Base-by-base conservation (phyloP, 1,140 invertebrate species). In the Drosophila grimshawi region DNA sequence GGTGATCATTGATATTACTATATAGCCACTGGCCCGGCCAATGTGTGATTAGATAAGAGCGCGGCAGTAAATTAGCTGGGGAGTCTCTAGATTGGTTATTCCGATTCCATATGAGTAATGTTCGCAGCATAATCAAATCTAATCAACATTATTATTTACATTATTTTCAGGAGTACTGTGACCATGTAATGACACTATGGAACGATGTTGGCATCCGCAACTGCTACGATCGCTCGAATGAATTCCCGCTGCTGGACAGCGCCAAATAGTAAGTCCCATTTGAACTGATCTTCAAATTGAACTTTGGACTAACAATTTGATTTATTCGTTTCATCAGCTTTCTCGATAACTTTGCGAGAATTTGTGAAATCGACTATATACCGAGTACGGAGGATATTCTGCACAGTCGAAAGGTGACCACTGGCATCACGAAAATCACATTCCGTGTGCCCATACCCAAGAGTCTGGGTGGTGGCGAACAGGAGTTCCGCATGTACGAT, bases 191-290 rank as follows among this genome's bases (percentile, higher is more conserved):
- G 76, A 81, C 78, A 2, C 73, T 96, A 2, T 96, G 95, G 95
- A 92, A 92, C 7, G 95, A 96, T 90, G 92, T 92, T 33, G 96
- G 96, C 1, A 95, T 97, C 2, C 94, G 95, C 82, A 93, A 95
- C 76, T 95, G 95, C 74, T 96, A 95, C 76, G 92, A 93, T 75
- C 93, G 96, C 82, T 96, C 96, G 0, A 96, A 96, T 86, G 96
- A 97, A 92, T 97, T 95, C 81, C 96, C 96, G 86, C 92, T 97
- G 11, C 95, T 97, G 63, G 96, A 97, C 85, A 96, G 96, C 80
- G 96, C 97, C 7, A 95, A 96, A 94, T 97, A 97, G 95, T 95
- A 92, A 93, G 94, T 94, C 74, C 57, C 27, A 10, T 48, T 19
- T 19, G 2, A 46, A 39, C n/a, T 67, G 46, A 33, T 19, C 3